Evolutionary conservation across 2,888 invertebrate genomes (phyloP), one percentile per base, ranked within the genome.

Genomic region (Lutraria lutraria): DNA sequence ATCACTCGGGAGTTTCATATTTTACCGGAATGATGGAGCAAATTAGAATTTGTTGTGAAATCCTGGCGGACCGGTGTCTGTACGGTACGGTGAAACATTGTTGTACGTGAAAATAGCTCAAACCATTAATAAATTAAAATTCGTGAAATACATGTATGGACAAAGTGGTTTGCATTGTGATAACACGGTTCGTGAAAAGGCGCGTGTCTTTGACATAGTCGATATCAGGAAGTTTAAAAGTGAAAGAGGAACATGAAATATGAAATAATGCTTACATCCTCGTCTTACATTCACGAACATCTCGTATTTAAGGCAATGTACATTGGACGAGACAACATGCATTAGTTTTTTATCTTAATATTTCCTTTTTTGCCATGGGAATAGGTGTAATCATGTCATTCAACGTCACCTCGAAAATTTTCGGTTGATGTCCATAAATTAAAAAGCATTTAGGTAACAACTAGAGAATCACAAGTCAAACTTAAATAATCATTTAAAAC

Each of bases 11-110:
- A 52, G 79, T 85, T 79, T 85, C 85, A 60, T 56, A 85, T 85
- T 79, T 52, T 80, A 29, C 52, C 52, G 16, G 25, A 56, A 80
- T 85, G 85, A 85, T 85, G 79, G 85, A 85, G 79, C 80, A 85
- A 76, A 85, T 85, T 79, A 85, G 79, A 79, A 85, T 79, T 85
- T 85, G 85, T 85, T 85, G 79, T 85, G 85, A 85, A 85, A 85
- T 60, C 85, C 54, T 80, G 85, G 85, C 85, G 80, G 79, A 85
- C 80, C 60, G 56, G 85, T 76, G 85, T 85, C 85, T 85, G 80
- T 79, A 25, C n/a, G 43, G 80, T 3, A 85, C 56, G 79, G 43
- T 85, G 72, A 60, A 80, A 54, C 80, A 60, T 60, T 79, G 85
- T 60, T 80, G 31, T 76, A 80, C 54, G 85, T 85, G 85, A 21